Conservation (phyloP, 2,113 vertebrate species). For the Corythornis vintsioides region DNA sequence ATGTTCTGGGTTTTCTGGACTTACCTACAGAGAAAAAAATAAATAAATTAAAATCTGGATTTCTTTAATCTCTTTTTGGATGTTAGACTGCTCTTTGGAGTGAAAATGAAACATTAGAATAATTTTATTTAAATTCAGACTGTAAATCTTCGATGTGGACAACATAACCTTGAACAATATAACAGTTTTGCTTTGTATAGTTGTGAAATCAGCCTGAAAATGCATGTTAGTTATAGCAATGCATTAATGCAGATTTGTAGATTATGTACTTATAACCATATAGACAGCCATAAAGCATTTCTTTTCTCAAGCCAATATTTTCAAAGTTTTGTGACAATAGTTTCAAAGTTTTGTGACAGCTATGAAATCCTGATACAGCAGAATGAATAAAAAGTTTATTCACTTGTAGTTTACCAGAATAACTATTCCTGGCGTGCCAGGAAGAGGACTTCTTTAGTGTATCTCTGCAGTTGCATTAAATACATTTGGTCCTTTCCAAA, state of each 20-base stretch:
- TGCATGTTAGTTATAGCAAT: neutral
- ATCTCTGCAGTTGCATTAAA: neutral
- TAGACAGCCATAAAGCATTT: slow-evolving; percentile 21
- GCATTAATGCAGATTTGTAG: slow-evolving; percentile 48
- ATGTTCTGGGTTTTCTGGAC: neutral
- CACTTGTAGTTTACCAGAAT: slow-evolving; percentile 33
- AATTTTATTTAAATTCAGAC: slow-evolving; percentile 38
- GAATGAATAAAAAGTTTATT: slow-evolving; percentile 49
- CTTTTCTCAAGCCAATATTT: slow-evolving; percentile 25
- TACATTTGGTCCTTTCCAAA: neutral
- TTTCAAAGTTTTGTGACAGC: slow-evolving; percentile 58
- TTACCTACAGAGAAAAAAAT: neutral
- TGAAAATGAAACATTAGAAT: slow-evolving; percentile 39
- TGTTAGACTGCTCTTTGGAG: slow-evolving; percentile 39
- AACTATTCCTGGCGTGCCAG: neutral
- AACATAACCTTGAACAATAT: slow-evolving; percentile 23
- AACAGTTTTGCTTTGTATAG: neutral
- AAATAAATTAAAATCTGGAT: neutral
- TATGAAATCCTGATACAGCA: slow-evolving; percentile 51
- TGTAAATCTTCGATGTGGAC: slow-evolving; percentile 59
- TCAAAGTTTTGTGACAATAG: slow-evolving; percentile 50
- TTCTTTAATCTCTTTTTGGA: slow-evolving; percentile 5
- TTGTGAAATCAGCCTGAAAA: slow-evolving; percentile 67
- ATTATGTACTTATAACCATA: slow-evolving; percentile 18
- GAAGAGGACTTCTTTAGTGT: neutral